These are phyloP conservation scores for Chromoteleia sp. DNA, from an alignment of 2,888 invertebrate species.

Conservation along the genomic window DNA sequence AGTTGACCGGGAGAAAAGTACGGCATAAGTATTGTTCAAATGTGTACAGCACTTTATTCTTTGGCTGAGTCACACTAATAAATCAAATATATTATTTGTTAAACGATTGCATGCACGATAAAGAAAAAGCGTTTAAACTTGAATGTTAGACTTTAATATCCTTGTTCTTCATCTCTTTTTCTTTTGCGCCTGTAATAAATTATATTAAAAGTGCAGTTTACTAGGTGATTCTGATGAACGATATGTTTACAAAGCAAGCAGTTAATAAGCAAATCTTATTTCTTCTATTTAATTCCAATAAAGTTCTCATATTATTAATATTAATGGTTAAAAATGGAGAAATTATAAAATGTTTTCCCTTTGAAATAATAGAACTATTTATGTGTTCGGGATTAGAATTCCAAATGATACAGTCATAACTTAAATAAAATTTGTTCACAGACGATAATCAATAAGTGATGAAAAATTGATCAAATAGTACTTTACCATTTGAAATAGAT, in stretches of 20 bases:
- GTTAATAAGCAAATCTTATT: background rate
- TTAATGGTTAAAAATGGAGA: background rate
- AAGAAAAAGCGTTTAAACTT: slow-evolving; percentile 10
- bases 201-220: slow-evolving; percentile 2
- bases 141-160: slow-evolving; percentile 6
- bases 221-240: slow-evolving; percentile 2
- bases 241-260: background rate
- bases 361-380: background rate
- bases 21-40: slow-evolving; percentile 1
- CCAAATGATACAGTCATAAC: background rate
- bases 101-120: slow-evolving; percentile 6
- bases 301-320: background rate
- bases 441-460: background rate
- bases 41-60: slow-evolving; percentile 9
- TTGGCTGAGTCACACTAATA: slow-evolving; percentile 28
- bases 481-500: too few relatives aligned
- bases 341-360: background rate
- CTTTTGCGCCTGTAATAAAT: background rate
- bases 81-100: slow-evolving; percentile 40
- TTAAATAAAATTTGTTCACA: background rate
- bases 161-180: background rate
- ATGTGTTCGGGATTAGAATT: background rate
- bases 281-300: background rate
- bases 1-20: slow-evolving; percentile 14
- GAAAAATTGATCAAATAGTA: too few relatives aligned